These are phyloP conservation scores for Spondyliosoma cantharus DNA, from an alignment of 2,797 vertebrate genomes.

Conservation along the genomic window DNA sequence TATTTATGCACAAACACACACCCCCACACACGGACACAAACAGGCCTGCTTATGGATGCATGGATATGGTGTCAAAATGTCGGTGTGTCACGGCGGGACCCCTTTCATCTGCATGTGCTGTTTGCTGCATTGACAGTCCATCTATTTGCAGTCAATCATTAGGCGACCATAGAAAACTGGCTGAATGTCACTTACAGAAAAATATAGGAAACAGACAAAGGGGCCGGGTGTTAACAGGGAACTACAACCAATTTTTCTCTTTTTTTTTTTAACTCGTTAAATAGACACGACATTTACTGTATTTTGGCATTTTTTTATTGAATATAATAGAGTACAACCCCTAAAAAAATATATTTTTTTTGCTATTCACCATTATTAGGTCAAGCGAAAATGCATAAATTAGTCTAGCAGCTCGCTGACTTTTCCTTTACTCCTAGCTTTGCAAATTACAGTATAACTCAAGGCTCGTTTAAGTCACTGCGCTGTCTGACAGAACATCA, in stretches of 20 bases:
- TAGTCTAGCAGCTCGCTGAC: too few relatives aligned
- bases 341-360: too few relatives aligned
- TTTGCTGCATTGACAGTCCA: slow-evolving; percentile 55
- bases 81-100: slow-evolving; percentile 47
- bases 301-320: background rate
- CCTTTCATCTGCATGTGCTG: slow-evolving; percentile 67
- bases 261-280: slow-evolving; percentile 7
- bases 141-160: slow-evolving; percentile 69
- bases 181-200: slow-evolving; percentile 40
- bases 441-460: too few relatives aligned
- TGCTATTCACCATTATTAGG: too few relatives aligned
- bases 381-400: too few relatives aligned
- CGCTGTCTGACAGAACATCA: too few relatives aligned
- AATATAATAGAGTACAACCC: background rate
- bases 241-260: background rate
- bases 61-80: slow-evolving; percentile 62
- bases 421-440: too few relatives aligned
- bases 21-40: slow-evolving; percentile 49
- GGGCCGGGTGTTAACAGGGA: slow-evolving; percentile 22
- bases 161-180: slow-evolving; percentile 39
- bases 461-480: too few relatives aligned
- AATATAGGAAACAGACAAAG: slow-evolving; percentile 4
- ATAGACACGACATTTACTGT: background rate
- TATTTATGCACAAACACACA: slow-evolving; percentile 62
- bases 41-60: slow-evolving; percentile 55